Evolutionary conservation across 2,797 vertebrate genomes (phyloP).

Genomic region (Acanthurus lineatus): DNA sequence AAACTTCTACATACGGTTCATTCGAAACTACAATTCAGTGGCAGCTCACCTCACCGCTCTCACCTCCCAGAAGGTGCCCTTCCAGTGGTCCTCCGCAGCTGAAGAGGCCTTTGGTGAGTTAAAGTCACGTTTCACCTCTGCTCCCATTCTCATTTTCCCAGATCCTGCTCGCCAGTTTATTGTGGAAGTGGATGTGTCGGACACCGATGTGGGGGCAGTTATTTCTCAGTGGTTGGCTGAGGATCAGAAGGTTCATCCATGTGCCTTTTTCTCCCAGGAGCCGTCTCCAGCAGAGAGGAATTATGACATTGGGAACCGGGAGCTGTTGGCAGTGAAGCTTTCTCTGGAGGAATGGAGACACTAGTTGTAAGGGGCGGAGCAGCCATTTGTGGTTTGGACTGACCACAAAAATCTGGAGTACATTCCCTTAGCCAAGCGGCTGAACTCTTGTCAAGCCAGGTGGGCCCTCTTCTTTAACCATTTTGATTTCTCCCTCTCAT

Average conservation of each 20-base stretch:
- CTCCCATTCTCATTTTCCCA: not conserved
- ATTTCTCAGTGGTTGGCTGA: not conserved
- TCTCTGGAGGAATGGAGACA: not conserved
- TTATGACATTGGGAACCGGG: not conserved
- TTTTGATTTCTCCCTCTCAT: not conserved
- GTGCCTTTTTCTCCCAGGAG: not conserved
- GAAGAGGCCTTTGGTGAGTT: too few species aligned
- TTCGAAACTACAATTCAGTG: too few species aligned
- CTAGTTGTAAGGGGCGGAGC: not conserved
- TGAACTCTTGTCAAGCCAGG: not conserved
- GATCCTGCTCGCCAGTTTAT: not conserved
- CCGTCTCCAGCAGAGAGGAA: not conserved
- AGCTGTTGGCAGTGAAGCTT: not conserved
- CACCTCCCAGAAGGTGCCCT: too few species aligned
- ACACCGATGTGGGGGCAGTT: not conserved
- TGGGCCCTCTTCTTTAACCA: not conserved
- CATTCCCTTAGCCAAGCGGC: not conserved
- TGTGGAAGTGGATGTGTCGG: not conserved
- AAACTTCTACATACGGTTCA: too few species aligned
- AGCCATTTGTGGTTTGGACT: not conserved
- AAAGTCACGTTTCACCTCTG: not conserved
- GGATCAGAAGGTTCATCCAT: not conserved
- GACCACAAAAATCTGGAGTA: not conserved
- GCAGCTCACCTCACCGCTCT: too few species aligned
- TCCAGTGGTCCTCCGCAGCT: too few species aligned